Evolutionary conservation across 2,797 vertebrate genomes (phyloP).

Genomic region (Rhabdophis nuchalis): DNA sequence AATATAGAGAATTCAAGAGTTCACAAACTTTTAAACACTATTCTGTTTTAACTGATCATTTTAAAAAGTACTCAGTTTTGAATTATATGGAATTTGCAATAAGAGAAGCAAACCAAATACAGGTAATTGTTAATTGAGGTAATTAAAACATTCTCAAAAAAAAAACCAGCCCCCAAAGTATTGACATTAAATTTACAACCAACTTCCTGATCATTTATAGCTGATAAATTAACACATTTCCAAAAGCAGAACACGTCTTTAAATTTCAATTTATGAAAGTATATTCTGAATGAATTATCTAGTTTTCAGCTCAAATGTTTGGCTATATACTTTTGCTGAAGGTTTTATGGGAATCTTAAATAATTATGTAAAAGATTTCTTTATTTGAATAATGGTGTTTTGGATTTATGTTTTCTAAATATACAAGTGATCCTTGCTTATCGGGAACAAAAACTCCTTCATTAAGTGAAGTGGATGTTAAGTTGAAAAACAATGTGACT

Average conservation of each 20-base stretch:
- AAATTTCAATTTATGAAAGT: background rate
- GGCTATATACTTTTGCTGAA: background rate
- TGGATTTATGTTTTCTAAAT: background rate
- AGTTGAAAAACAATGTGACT: background rate
- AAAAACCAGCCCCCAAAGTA: slow-evolving; percentile 45
- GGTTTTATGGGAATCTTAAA: background rate
- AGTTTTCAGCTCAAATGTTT: background rate
- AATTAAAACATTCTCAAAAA: slow-evolving; percentile 47
- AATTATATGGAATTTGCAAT: slow-evolving; percentile 12
- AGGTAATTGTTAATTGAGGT: slow-evolving; percentile 23
- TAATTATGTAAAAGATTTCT: background rate
- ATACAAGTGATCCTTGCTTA: background rate
- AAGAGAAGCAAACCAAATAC: slow-evolving; percentile 4
- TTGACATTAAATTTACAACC: slow-evolving; percentile 58
- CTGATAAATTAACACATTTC: background rate
- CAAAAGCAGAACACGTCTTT: background rate
- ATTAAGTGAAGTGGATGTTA: background rate
- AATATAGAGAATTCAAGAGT: background rate
- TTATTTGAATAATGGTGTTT: background rate
- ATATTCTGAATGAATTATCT: background rate
- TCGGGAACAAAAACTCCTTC: background rate
- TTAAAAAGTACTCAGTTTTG: background rate
- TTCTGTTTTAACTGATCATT: background rate
- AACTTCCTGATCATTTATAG: background rate
- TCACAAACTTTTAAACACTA: background rate